Conservation (phyloP, 2,113 vertebrate genomes). For the Colossoma macropomum region DNA sequence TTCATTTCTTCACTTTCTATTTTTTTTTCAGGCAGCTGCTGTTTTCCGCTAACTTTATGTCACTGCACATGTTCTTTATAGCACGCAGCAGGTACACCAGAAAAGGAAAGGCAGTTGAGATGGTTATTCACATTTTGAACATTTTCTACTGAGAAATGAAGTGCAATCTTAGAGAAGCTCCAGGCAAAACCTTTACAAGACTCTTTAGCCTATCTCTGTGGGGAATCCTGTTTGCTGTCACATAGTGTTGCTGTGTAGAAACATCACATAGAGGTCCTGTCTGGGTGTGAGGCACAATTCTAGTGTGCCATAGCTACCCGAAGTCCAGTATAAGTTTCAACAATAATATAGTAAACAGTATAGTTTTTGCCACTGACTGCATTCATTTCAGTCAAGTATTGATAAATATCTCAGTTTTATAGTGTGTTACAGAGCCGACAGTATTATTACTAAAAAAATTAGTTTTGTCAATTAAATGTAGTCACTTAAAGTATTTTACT, state of each 20-base stretch:
- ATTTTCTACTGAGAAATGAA: background rate
- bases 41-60: background rate
- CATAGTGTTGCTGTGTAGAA: too few relatives aligned
- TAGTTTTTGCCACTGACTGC: too few relatives aligned
- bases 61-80: background rate
- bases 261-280: background rate
- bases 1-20: slow-evolving; percentile 6
- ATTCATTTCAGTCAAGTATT: background rate
- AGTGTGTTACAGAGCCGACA: background rate
- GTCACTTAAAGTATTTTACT: background rate
- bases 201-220: background rate
- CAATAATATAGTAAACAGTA: too few relatives aligned
- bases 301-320: background rate
- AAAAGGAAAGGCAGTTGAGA: background rate
- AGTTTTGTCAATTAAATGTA: background rate
- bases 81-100: background rate
- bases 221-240: background rate
- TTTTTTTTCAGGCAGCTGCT: slow-evolving; percentile 9
- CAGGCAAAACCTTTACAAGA: background rate
- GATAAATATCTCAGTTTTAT: background rate
- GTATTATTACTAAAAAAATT: background rate
- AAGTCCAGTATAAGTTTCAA: too few relatives aligned
- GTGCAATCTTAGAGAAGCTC: background rate
- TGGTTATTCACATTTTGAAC: background rate
- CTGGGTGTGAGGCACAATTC: background rate